Percentiles rank a stretch among this genome's conserved stretches.
Conservation (phyloP, 2,113 vertebrate species). For the Eclectus roratus region DNA sequence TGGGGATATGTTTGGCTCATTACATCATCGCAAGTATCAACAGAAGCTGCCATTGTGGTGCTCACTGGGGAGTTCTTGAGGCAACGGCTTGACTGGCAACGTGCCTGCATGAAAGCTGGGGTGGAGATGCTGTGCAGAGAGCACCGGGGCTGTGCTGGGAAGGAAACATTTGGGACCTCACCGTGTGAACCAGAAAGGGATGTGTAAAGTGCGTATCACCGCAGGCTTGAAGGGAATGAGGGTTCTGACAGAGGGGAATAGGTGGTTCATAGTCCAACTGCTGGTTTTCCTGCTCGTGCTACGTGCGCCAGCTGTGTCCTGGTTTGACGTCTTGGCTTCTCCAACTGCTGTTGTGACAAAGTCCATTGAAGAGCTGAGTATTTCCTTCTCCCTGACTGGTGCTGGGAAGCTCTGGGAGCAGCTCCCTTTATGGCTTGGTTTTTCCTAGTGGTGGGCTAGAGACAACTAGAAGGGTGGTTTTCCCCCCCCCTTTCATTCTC, state of each 20-base stretch:
- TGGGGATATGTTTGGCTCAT: conserved; percentile 20
- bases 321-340: accelerated
- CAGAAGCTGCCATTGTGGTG: background rate
- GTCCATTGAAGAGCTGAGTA: background rate
- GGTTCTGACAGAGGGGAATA: background rate
- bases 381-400: background rate
- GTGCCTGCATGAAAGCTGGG: accelerated
- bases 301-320: background rate
- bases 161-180: background rate
- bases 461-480: background rate
- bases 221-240: accelerated
- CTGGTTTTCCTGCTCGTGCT: background rate
- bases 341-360: background rate
- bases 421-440: background rate
- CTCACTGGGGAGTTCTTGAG: background rate
- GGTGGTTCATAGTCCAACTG: background rate
- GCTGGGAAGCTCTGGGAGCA: background rate
- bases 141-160: background rate
- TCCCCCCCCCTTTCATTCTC: background rate
- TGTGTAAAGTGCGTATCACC: background rate
- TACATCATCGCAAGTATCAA: conserved; percentile 6
- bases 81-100: background rate
- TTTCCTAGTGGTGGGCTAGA: background rate
- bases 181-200: background rate
- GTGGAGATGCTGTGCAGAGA: background rate